Base-by-base conservation (phyloP, 2,797 vertebrate genomes). In the Malurus splendens region DNA sequence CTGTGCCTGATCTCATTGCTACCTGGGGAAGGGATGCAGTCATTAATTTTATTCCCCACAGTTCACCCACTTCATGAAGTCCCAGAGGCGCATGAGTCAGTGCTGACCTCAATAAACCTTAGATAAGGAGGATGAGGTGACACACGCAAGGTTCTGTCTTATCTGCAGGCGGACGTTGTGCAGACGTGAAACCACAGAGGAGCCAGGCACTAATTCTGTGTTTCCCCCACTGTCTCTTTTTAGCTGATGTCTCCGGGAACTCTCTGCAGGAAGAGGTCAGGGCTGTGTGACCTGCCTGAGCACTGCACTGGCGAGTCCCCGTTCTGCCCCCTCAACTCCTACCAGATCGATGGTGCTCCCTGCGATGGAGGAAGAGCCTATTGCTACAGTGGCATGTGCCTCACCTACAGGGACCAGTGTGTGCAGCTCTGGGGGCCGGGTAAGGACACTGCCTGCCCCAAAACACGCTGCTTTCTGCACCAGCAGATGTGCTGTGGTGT, bases 301-400 rank as follows among this genome's bases (percentile, higher is more conserved):
- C 98, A 98, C 92, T 99, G 99, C 82, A 98, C 99, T 3, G 99
- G 99, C 42, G 96, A 97, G 91, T 97, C 98, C 2, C 98, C 99
- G 1, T 98, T 98, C 54, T 99, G 99, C 85, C 99, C 99, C 19
- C 97, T 97, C 85, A 99, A 99, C 95, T 99, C 98, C 67, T 99
- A 99, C 94, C 95, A 98, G 90, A 95, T 98, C 28, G 98, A 99
- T 6, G 99, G 99, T 14, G 96, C 97, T 7, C 89, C 97, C 8
- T 99, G 99, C 0, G 97, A 97, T 0, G 89, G 87, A 0, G 98
- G 98, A 18, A 95, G 51, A 70, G 99, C 99, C 13, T 99, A 98
- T 94, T 99, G 99, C 96, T 99, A 99, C 97, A 99, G 98, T 0
- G 99, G 99, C 96, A 99, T 99, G 98, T 99, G 99, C 90, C 98